Evolutionary conservation across 1,140 invertebrate genomes (phyloP), one percentile per base, ranked within the genome.

Genomic region (Harpegnathos saltator): DNA sequence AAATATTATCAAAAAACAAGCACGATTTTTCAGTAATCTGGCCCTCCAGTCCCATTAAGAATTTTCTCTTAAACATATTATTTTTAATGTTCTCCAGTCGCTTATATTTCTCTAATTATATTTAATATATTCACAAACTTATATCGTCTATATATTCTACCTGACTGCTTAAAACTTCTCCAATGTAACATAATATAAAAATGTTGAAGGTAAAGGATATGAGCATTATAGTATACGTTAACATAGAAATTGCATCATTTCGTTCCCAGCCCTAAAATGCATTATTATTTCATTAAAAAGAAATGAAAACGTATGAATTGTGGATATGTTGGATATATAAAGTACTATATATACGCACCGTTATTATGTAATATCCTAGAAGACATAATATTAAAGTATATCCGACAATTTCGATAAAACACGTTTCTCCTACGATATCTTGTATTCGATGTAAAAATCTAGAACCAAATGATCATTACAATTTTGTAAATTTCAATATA

Each of bases 341-440:
- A 44, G 7, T 26, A 26, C 17, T 14, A 1, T 17, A 26, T 22
- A 83, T 78, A 63, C 75, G 3, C 48, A 90, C 90, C 85, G 82
- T 88, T 48, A 92, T 85, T 24, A 89, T 85, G 61, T 91, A 92
- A 87, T 91, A 92, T 74, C 86, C 88, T 44, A 91, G 62, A 29
- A 90, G 85, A 78, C 91, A 91, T 48, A 91, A 89, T 48, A 90
- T 90, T 66, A 91, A 83, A 3, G 89, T 92, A 52, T 88, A 91
- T 12, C 89, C 90, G 15, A 90, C 65, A 62, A 91, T 83, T 86
- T 92, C 89, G 0, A 92, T 85, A 62, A 91, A 81, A 74, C 88
- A 90, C 54, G 91, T 85, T 81, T 89, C 87, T 59, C 88, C 88
- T 29, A 92, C 3, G 2, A 71, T 14, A 5, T 48, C 22, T 59